phyloP scores from a whole-genome alignment of 2,797 vertebrate species.

The Choloepus didactylus region DNA sequence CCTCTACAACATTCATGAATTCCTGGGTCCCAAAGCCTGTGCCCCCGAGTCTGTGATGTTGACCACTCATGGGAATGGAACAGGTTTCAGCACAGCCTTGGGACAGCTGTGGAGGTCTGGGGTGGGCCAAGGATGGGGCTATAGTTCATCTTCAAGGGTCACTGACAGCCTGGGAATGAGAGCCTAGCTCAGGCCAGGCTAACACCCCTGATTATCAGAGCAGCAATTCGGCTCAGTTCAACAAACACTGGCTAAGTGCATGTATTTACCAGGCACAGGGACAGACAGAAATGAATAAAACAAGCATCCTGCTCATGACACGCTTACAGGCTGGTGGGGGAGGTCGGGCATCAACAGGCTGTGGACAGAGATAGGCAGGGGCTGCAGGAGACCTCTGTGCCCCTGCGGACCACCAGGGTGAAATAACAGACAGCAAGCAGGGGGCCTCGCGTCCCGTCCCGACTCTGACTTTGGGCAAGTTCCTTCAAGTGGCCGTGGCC shows the following conservation, averaged over 20 bases:
- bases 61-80: neutral
- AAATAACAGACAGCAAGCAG: neutral
- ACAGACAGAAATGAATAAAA: neutral
- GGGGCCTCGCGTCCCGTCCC: neutral
- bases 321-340: neutral
- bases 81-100: neutral
- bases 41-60: neutral
- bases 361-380: fast-evolving
- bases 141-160: neutral
- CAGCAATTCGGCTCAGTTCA: neutral
- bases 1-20: neutral
- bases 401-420: fast-evolving
- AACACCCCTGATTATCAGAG: neutral
- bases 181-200: neutral
- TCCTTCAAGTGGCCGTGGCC: neutral
- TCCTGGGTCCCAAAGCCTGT: neutral
- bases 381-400: neutral
- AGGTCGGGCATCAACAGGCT: neutral
- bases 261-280: neutral
- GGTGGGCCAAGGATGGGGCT: neutral
- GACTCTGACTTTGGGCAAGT: neutral
- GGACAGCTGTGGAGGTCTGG: neutral
- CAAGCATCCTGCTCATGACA: fast-evolving
- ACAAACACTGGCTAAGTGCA: neutral
- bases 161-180: neutral